Percentiles rank a stretch among this genome's conserved stretches.
Evolutionary conservation across 2,888 invertebrate species (phyloP).

Genomic region (Agrypnus murinus): DNA sequence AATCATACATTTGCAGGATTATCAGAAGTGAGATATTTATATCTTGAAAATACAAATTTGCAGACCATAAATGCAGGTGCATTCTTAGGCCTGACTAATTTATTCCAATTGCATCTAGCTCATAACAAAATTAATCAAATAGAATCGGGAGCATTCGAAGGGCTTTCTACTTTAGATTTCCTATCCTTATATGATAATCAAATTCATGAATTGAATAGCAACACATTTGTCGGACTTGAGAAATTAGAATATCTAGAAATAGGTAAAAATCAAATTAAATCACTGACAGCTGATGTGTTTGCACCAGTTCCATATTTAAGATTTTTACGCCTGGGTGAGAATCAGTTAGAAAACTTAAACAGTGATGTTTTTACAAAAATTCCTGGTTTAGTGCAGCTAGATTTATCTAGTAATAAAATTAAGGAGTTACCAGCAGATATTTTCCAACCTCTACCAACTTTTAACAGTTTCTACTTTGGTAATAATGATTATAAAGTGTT

Average conservation of each 20-base stretch:
- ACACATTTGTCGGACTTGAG: constrained; percentile 27
- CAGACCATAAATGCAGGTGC: background rate
- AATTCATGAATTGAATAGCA: constrained; percentile 16
- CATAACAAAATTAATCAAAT: constrained; percentile 33
- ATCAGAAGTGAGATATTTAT: background rate
- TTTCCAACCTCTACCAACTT: background rate
- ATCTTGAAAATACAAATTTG: constrained; percentile 28
- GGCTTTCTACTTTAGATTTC: constrained; percentile 23
- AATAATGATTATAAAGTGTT: constrained; percentile 21
- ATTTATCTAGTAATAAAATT: constrained; percentile 11
- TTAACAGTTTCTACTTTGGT: constrained; percentile 15
- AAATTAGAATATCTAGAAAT: constrained; percentile 34
- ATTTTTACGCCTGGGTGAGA: constrained; percentile 6
- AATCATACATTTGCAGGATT: constrained; percentile 4
- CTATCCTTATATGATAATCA: constrained; percentile 33
- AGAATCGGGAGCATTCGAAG: constrained; percentile 34
- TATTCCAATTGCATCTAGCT: constrained; percentile 23
- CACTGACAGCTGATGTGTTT: background rate
- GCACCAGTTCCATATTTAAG: background rate
- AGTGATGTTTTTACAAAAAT: constrained; percentile 6
- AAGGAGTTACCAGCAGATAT: background rate
- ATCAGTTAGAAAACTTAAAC: constrained; percentile 18
- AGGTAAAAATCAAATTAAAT: constrained; percentile 28
- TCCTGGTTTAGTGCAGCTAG: background rate
- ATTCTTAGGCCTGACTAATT: constrained; percentile 24